These are phyloP conservation scores for Rhabdornis inornatus DNA, from an alignment of 2,113 vertebrate species.

Conservation along the genomic window DNA sequence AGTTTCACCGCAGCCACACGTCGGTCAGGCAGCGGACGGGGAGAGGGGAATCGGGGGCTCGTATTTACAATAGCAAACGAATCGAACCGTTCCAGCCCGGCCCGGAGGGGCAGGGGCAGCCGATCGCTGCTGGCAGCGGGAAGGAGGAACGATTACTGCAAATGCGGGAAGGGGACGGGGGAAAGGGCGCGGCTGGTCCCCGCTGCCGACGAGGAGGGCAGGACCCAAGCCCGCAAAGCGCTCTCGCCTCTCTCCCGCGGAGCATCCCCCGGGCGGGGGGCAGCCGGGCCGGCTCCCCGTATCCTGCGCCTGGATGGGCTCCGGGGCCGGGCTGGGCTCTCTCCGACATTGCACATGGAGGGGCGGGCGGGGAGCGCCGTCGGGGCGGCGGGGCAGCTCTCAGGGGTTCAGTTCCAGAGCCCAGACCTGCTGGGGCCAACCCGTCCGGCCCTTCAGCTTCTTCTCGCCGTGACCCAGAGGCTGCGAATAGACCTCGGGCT, in stretches of 20 bases:
- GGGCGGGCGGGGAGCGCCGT: not conserved
- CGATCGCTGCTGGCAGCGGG: not conserved
- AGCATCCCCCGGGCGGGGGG: not conserved
- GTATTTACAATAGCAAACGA: slow-evolving; percentile 55
- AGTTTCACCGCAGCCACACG: slow-evolving; percentile 76
- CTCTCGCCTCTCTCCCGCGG: not conserved
- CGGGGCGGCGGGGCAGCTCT: slow-evolving; percentile 39
- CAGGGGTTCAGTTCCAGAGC: slow-evolving; percentile 94
- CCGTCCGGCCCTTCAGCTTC: slow-evolving; percentile 91
- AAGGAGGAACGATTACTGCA: not conserved
- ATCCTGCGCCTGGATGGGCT: not conserved
- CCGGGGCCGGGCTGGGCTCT: not conserved
- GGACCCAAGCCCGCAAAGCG: not conserved
- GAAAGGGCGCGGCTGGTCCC: not conserved
- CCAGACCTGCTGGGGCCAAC: slow-evolving; percentile 99
- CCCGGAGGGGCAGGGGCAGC: slow-evolving; percentile 30
- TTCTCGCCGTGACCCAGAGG: slow-evolving; percentile 81
- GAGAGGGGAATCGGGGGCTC: not conserved
- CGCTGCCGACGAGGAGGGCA: not conserved
- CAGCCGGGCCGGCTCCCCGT: not conserved
- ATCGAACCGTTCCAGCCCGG: not conserved
- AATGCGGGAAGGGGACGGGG: not conserved
- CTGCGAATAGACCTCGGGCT: slow-evolving; percentile 80
- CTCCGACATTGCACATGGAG: slow-evolving; percentile 44
- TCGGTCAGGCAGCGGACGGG: slow-evolving; percentile 7